Percentiles rank a stretch among this genome's conserved stretches.
Evolutionary conservation across 2,888 invertebrate genomes (phyloP).

Genomic region (Meliscaeva auricollis): DNA sequence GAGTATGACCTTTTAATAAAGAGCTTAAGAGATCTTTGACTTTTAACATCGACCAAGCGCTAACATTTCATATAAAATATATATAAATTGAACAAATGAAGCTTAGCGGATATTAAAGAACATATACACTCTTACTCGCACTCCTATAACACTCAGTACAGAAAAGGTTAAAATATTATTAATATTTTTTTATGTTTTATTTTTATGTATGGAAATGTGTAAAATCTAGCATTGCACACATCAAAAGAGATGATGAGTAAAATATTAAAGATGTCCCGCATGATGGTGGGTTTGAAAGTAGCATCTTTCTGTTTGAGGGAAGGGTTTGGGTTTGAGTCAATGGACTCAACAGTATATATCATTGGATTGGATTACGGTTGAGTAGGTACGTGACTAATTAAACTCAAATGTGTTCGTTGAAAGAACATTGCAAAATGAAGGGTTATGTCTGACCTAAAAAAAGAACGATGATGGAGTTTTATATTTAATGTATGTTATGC

Average conservation of each 20-base stretch:
- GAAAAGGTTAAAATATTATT: constrained; percentile 60
- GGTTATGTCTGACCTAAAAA: no score
- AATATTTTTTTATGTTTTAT: neutral
- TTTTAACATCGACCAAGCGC: constrained; percentile 42
- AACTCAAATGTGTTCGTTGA: neutral
- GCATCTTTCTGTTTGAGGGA: neutral
- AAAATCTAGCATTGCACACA: constrained; percentile 1
- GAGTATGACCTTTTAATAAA: constrained; percentile 42
- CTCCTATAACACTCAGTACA: neutral
- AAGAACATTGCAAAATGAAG: no score
- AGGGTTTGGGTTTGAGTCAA: constrained; percentile 52
- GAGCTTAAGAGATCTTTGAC: constrained; percentile 64
- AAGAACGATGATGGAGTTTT: no score
- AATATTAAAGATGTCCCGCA: constrained; percentile 9
- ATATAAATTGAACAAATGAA: constrained; percentile 31
- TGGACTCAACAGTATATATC: constrained; percentile 56
- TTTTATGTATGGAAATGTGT: constrained; percentile 39
- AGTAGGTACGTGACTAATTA: constrained; percentile 17
- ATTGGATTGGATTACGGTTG: constrained; percentile 51
- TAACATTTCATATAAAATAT: constrained; percentile 8
- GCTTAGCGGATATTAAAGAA: constrained; percentile 8
- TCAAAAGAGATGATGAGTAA: neutral
- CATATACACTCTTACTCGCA: neutral
- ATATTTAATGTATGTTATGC: no score
- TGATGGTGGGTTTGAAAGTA: neutral